Percentiles rank a stretch among this genome's conserved stretches.
These are phyloP conservation scores for Diarsia brunnea DNA, from an alignment of 2,888 invertebrate genomes.

Conservation along the genomic window DNA sequence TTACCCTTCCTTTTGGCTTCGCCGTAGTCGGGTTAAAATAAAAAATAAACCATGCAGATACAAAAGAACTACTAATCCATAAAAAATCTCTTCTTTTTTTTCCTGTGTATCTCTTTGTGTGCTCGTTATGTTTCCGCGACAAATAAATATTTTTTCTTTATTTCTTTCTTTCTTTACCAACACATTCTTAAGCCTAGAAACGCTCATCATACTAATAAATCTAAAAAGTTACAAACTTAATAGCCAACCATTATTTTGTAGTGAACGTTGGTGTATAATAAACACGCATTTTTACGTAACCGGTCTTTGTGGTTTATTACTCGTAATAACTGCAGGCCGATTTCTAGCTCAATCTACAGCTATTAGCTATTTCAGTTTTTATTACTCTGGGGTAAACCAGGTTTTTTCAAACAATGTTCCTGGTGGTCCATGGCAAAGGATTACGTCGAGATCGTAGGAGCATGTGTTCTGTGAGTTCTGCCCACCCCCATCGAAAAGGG, in stretches of 20 bases:
- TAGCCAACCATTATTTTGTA: constrained; percentile 4
- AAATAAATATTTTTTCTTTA: too few relatives aligned
- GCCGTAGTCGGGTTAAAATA: too few relatives aligned
- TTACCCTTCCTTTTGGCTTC: too few relatives aligned
- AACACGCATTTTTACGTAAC: constrained; percentile 48
- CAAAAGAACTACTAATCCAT: too few relatives aligned
- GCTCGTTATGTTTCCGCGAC: too few relatives aligned
- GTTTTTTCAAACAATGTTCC: background rate
- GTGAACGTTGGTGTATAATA: constrained; percentile 20
- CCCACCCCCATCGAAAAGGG: background rate
- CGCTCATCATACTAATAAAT: constrained; percentile 15
- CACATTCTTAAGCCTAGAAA: too few relatives aligned
- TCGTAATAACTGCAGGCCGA: constrained; percentile 20
- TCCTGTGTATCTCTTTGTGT: too few relatives aligned
- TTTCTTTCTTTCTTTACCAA: too few relatives aligned
- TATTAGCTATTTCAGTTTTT: constrained; percentile 10
- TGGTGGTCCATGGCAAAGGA: background rate
- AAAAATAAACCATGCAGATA: too few relatives aligned
- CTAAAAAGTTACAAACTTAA: constrained; percentile 4
- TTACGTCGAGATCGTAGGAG: too few relatives aligned
- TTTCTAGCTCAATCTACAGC: constrained; percentile 26
- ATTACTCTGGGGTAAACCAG: constrained; percentile 1
- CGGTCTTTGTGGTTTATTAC: constrained; percentile 29
- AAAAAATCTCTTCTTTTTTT: too few relatives aligned
- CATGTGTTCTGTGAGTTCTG: background rate